These are phyloP conservation scores for Ameiurus melas DNA, from an alignment of 2,113 vertebrate species.

Conservation along the genomic window DNA sequence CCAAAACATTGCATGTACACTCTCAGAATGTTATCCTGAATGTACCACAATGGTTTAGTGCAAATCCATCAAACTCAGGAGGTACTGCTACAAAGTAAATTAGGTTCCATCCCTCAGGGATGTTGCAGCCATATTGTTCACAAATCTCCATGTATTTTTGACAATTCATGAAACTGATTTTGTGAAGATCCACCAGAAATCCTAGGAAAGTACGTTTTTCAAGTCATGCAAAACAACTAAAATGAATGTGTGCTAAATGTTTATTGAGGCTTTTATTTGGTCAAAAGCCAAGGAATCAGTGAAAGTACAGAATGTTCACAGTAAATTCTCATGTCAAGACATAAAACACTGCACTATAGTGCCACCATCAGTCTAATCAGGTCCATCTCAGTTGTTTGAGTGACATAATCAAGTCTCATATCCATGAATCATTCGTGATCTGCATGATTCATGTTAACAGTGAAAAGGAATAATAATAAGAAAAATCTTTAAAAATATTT, in stretches of 20 bases:
- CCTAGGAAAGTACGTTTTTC: neutral
- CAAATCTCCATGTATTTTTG: neutral
- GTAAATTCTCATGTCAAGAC: neutral
- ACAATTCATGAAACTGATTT: neutral
- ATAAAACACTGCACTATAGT: neutral
- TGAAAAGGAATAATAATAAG: neutral
- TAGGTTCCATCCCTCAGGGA: neutral
- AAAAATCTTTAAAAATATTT: neutral
- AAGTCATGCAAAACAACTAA: neutral
- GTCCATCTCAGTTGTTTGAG: neutral
- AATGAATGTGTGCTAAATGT: neutral
- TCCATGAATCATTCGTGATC: neutral
- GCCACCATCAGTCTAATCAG: slow-evolving; percentile 4
- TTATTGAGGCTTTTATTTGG: neutral
- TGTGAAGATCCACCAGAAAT: neutral
- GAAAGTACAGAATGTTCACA: neutral
- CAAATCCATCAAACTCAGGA: neutral
- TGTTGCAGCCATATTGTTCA: neutral
- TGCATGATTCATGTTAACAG: neutral
- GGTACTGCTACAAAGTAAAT: neutral
- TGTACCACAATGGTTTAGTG: neutral
- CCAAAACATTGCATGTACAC: neutral
- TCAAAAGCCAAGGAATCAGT: neutral
- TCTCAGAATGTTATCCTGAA: neutral
- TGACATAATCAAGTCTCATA: neutral